phyloP scores from a whole-genome alignment of 2,888 invertebrate genomes.

The Stenurella melanura region DNA sequence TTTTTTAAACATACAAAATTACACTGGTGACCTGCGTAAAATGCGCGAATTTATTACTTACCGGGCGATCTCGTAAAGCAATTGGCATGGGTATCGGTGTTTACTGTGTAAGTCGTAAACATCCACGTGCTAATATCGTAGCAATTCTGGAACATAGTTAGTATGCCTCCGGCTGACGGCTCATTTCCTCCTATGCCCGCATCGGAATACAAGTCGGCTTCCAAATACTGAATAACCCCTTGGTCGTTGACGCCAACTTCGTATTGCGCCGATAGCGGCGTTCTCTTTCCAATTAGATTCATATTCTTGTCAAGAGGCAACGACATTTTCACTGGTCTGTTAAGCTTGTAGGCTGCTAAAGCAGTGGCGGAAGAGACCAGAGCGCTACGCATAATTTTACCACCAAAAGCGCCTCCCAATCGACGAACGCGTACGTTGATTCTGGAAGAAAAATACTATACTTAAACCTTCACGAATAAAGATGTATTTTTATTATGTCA shows the following conservation, averaged over 20 bases:
- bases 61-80: conserved; percentile 83
- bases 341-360: conserved; percentile 79
- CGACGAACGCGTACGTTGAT: conserved; percentile 83
- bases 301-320: conserved; percentile 84
- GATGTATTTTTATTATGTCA: no score
- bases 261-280: conserved; percentile 78
- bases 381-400: conserved; percentile 81
- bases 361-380: conserved; percentile 80
- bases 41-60: conserved; percentile 59
- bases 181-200: conserved; percentile 77
- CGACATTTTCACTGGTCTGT: conserved; percentile 82
- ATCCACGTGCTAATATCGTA: conserved; percentile 77
- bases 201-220: conserved; percentile 75
- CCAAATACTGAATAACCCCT: conserved; percentile 82
- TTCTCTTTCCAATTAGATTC: conserved; percentile 77
- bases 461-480: no score
- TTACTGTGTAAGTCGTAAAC: conserved; percentile 72
- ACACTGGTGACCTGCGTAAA: no score
- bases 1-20: no score
- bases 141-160: conserved; percentile 70
- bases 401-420: conserved; percentile 88
- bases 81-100: conserved; percentile 80
- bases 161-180: conserved; percentile 61
- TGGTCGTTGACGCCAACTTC: conserved; percentile 79
- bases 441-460: conserved; percentile 69